These are phyloP conservation scores for Takifugu bimaculatus DNA, from an alignment of 2,113 vertebrate species.

Conservation along the genomic window DNA sequence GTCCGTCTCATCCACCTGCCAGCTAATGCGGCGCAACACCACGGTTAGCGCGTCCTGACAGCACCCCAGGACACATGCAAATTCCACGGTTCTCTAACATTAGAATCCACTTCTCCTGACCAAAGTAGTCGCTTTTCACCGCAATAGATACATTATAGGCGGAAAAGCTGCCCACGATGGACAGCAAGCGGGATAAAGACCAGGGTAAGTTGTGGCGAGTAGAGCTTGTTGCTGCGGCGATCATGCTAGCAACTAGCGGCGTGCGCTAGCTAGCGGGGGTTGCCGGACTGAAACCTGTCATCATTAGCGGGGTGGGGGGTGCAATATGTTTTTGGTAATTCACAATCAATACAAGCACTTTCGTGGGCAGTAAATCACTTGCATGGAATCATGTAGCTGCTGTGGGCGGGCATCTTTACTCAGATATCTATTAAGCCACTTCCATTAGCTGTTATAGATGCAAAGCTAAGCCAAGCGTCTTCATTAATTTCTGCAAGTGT, in stretches of 20 bases:
- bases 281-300: constrained; percentile 19
- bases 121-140: constrained; percentile 1
- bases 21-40: constrained; percentile 21
- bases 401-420: not conserved
- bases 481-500: not conserved
- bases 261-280: constrained; percentile 22
- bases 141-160: not conserved
- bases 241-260: constrained; percentile 46
- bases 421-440: constrained; percentile 21
- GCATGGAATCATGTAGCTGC: constrained; percentile 13
- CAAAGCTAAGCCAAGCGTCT: not conserved
- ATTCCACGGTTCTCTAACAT: constrained; percentile 13
- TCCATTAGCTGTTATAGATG: constrained; percentile 1
- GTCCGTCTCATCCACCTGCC: constrained; percentile 46
- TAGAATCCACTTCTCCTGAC: constrained; percentile 8
- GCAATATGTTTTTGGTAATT: constrained; percentile 2
- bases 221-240: constrained; percentile 55
- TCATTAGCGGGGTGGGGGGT: not conserved
- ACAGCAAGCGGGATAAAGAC: constrained; percentile 73
- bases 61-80: constrained; percentile 42
- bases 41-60: constrained; percentile 34
- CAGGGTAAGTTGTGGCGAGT: constrained; percentile 65
- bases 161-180: constrained; percentile 61
- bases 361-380: constrained; percentile 28
- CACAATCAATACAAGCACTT: constrained; percentile 27